phyloP scores from a whole-genome alignment of 1,140 invertebrate genomes.

The Hormaphis cornu region DNA sequence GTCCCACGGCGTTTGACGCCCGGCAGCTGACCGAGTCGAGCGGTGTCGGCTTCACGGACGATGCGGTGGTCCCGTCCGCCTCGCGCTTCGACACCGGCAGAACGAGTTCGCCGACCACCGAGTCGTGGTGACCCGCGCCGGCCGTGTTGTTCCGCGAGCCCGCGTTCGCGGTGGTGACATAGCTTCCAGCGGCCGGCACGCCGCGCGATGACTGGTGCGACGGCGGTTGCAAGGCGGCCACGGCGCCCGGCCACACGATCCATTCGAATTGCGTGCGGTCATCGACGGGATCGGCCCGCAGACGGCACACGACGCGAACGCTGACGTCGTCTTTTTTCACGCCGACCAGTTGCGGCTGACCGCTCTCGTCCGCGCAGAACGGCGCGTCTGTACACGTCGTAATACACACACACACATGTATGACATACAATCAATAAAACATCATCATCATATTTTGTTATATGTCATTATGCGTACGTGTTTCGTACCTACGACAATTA shows the following conservation, averaged over 20 bases:
- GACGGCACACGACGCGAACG: background rate
- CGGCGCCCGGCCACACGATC: background rate
- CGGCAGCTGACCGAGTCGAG: constrained; percentile 13
- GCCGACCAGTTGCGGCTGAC: background rate
- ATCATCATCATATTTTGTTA: no score
- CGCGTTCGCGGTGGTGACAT: constrained; percentile 8
- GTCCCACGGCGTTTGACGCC: constrained; percentile 4
- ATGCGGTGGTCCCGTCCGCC: background rate
- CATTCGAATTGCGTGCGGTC: constrained; percentile 8
- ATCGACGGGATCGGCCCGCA: constrained; percentile 1
- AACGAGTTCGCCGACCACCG: background rate
- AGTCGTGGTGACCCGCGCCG: no score
- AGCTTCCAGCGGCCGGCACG: background rate
- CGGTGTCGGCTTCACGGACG: background rate
- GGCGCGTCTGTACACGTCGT: background rate
- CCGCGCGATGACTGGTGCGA: background rate
- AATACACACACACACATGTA: no score
- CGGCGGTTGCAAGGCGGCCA: background rate
- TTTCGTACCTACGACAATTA: no score
- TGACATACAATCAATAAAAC: no score
- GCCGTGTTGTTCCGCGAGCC: background rate
- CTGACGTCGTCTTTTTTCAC: background rate
- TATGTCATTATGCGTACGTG: no score
- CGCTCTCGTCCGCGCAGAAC: background rate
- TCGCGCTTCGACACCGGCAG: background rate